Percentiles rank a stretch among this genome's conserved stretches.
Evolutionary conservation across 2,113 vertebrate genomes (phyloP).

Genomic region (Perca schrenkii): DNA sequence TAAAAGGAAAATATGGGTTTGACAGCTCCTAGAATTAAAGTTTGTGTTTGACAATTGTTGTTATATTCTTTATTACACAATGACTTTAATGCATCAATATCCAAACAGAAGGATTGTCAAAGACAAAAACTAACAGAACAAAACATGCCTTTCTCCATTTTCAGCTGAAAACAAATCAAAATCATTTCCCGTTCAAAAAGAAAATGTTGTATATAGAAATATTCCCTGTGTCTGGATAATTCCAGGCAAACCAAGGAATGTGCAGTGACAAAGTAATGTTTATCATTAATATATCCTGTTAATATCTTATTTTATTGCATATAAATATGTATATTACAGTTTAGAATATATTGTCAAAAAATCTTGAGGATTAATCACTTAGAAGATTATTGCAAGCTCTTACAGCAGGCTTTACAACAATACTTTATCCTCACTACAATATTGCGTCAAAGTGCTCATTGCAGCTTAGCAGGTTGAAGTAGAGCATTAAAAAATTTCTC

Average conservation of each 20-base stretch:
- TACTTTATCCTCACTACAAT: not conserved
- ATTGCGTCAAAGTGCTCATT: not conserved
- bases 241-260: not conserved
- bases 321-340: not conserved
- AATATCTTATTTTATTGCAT: not conserved
- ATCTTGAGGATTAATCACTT: not conserved
- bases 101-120: not conserved
- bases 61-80: conserved; percentile 3
- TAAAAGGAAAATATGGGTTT: conserved; percentile 29
- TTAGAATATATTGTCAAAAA: not conserved
- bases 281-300: not conserved
- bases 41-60: conserved; percentile 20
- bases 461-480: conserved; percentile 5
- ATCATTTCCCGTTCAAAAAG: not conserved
- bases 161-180: conserved; percentile 1
- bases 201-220: not conserved
- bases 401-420: not conserved
- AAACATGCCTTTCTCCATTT: not conserved
- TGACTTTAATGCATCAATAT: conserved; percentile 21
- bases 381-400: not conserved
- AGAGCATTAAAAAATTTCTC: conserved; percentile 10
- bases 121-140: conserved; percentile 9
- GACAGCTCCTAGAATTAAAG: conserved; percentile 26
- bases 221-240: not conserved
- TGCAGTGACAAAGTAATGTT: not conserved